Evolutionary conservation across 2,113 vertebrate genomes (phyloP), one percentile per base, ranked within the genome.

Genomic region (Mobula hypostoma): DNA sequence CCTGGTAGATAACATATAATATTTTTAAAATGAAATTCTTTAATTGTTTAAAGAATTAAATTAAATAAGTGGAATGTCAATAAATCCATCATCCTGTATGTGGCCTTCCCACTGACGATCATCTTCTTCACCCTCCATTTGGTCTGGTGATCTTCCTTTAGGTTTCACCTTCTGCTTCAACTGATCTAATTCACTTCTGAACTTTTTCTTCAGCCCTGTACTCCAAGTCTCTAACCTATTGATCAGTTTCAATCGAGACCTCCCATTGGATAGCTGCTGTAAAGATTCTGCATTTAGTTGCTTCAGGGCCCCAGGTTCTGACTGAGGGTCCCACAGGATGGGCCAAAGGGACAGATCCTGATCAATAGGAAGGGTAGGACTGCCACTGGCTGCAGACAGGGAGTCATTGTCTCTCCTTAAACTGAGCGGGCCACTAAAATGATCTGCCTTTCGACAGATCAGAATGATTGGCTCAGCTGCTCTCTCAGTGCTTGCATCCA

Each of bases 291-390:
- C 32, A 29, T 21, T 5, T 19, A 27, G 27, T 56, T 74, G 36
- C 56, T 8, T 48, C 32, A 48, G 40, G 17, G 66, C 15, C 32
- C 32, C 21, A 29, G 91, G 27, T 15, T 40, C 8, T 27, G 70
- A 56, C 2, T 32, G 32, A 56, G 68, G 68, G 70, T 93, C 70
- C 91, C 91, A 93, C 36, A 93, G 24, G 0, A 70, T 93, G 68
- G 66, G 74, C 91, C 91, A 93, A 11, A 76, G 91, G 11, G 91
- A 74, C 32, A 93, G 40, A 70, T 93, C 70, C 91, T 93, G 91
- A n/a, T 93, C 68, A 48, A 74, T 29, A 2, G 36, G 76, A 40
- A 76, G 74, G 91, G 76, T 29, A 6, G 91, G 91, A 14, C 91
- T 76, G 66, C 5, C 70, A 66, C 68, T 93, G 36, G 24, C 2